Conservation (phyloP, 2,797 vertebrate genomes). For the Mus caroli region DNA sequence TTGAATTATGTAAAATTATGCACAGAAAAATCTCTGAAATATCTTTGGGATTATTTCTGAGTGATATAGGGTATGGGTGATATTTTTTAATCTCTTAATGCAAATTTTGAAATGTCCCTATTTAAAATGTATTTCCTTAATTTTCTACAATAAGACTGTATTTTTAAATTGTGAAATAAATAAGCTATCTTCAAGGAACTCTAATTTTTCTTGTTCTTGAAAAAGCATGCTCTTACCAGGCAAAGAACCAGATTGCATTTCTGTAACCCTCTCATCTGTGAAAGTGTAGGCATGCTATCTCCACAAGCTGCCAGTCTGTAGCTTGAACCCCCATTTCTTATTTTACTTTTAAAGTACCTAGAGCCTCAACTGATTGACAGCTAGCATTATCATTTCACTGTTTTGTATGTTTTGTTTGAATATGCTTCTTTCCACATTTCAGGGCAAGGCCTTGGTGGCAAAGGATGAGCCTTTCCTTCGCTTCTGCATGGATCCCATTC, state of each 20-base stretch:
- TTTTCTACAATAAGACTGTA: conserved; percentile 44
- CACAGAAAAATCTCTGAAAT: conserved; percentile 69
- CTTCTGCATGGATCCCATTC: neutral
- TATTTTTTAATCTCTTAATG: conserved; percentile 72
- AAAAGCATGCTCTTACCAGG: conserved; percentile 56
- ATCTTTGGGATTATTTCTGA: conserved; percentile 73
- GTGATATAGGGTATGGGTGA: conserved; percentile 8
- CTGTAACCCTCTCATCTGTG: conserved; percentile 54
- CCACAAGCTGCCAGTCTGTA: neutral
- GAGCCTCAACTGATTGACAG: neutral
- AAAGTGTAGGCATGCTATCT: neutral
- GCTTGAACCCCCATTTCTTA: neutral
- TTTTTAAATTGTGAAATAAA: conserved; percentile 74
- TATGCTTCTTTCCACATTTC: neutral
- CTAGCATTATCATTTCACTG: neutral
- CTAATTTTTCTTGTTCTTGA: conserved; percentile 54
- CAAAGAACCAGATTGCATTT: conserved; percentile 57
- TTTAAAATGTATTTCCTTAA: conserved; percentile 66
- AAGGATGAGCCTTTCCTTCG: neutral
- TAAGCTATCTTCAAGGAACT: conserved; percentile 69
- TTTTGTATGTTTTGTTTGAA: neutral
- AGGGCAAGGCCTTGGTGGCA: neutral
- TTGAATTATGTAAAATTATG: conserved; percentile 79
- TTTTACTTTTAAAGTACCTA: conserved; percentile 27
- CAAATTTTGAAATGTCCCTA: conserved; percentile 53